Evolutionary conservation across 37 sponge, comb jelly and placozoan genomes (phyloP).

Genomic region (Hexactinellida sp.): DNA sequence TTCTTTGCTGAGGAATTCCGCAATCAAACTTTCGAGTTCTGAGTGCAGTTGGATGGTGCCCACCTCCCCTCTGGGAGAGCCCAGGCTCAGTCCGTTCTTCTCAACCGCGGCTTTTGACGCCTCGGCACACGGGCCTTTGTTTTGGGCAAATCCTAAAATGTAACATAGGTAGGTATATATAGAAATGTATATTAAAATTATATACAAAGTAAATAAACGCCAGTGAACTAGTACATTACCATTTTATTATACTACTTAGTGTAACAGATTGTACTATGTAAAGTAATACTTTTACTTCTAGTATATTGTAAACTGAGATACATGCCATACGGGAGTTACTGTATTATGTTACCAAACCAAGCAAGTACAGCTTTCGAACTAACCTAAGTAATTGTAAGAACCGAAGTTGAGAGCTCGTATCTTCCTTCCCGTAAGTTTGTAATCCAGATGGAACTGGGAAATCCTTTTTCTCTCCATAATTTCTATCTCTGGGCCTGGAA

Average conservation of each 20-base stretch:
- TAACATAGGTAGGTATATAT: neutral
- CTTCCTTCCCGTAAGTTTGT: neutral
- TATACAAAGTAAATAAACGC: neutral
- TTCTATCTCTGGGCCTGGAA: neutral
- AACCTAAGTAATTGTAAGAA: slow-evolving; percentile 80
- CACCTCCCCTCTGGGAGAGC: slow-evolving; percentile 52
- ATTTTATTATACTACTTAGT: too few relatives aligned
- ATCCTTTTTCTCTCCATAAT: neutral
- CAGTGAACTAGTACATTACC: too few relatives aligned
- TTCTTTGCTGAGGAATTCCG: slow-evolving; percentile 78
- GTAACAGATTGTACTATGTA: neutral
- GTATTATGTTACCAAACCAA: too few relatives aligned
- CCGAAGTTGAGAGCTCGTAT: slow-evolving; percentile 56
- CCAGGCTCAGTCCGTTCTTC: slow-evolving; percentile 47
- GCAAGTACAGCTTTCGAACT: too few relatives aligned
- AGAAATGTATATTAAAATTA: neutral
- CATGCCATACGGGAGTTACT: neutral
- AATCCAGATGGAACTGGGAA: neutral
- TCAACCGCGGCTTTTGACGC: slow-evolving; percentile 38
- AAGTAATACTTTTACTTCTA: neutral
- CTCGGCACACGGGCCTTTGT: slow-evolving; percentile 66
- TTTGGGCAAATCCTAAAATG: slow-evolving; percentile 82
- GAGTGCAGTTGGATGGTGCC: slow-evolving; percentile 51
- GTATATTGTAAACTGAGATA: neutral
- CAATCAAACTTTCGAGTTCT: slow-evolving; percentile 60